Conservation (phyloP, 2,797 vertebrate genomes). For the Silurus aristotelis region DNA sequence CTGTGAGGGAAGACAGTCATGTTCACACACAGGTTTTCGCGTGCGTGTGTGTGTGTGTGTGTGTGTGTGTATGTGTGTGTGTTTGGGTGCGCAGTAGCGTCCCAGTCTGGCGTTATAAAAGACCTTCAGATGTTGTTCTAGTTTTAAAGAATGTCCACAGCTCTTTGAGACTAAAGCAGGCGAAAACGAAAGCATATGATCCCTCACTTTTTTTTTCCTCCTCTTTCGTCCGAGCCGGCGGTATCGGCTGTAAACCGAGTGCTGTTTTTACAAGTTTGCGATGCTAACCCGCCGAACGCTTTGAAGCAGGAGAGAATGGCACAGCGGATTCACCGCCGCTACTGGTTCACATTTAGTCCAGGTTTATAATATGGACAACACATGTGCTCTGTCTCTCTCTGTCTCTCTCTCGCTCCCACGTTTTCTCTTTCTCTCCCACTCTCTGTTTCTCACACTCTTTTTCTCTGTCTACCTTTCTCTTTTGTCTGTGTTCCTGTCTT, state of each 20-base stretch:
- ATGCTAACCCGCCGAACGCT: conserved; percentile 61
- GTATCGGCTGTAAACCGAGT: conserved; percentile 66
- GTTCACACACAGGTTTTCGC: conserved; percentile 48
- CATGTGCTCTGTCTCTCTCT: conserved; percentile 63
- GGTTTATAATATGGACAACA: conserved; percentile 73
- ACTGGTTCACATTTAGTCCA: conserved; percentile 74
- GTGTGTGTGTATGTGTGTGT: conserved; percentile 51
- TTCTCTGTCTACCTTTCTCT: background rate
- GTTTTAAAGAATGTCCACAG: conserved; percentile 75
- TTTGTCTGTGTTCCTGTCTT: background rate
- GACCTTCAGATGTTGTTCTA: conserved; percentile 71
- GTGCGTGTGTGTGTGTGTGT: conserved; percentile 49
- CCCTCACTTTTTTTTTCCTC: conserved; percentile 4
- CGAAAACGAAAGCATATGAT: conserved; percentile 74
- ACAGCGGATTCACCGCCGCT: conserved; percentile 70
- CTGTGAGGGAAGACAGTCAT: conserved; percentile 3
- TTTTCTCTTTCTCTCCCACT: too few species aligned
- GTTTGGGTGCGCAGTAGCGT: conserved; percentile 55
- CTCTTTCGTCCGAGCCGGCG: conserved; percentile 54
- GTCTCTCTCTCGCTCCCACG: background rate
- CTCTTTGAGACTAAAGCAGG: conserved; percentile 70
- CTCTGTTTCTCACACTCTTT: conserved; percentile 2
- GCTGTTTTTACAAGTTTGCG: conserved; percentile 73
- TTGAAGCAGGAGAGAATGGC: conserved; percentile 70
- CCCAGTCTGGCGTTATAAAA: conserved; percentile 65